Percentiles rank a stretch among this genome's conserved stretches.
phyloP scores from a whole-genome alignment of 37 sponge, comb jelly and placozoan species.

The Crambe crambe region DNA sequence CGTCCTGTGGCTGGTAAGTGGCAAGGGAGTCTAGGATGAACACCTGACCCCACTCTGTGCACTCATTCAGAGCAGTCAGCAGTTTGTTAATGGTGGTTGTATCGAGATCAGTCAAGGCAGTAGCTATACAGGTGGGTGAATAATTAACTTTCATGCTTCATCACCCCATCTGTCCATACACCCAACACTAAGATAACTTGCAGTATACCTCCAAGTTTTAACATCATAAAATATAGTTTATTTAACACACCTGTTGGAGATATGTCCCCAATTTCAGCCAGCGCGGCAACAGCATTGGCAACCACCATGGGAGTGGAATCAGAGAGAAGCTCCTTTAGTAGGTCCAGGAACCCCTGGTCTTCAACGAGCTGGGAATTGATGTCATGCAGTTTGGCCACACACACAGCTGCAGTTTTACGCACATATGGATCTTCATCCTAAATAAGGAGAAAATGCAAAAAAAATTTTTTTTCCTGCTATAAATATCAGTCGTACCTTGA shows the following conservation, averaged over 20 bases:
- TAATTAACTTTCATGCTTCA: neutral
- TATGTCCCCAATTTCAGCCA: conserved; percentile 91
- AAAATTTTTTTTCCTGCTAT: too few relatives aligned
- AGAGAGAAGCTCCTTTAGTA: conserved; percentile 92
- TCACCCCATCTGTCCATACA: neutral
- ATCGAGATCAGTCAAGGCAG: conserved; percentile 85
- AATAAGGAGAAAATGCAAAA: neutral
- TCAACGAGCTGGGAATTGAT: conserved; percentile 95
- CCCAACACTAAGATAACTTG: neutral
- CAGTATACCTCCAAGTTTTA: neutral
- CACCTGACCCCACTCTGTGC: conserved; percentile 99
- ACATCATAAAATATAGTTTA: neutral
- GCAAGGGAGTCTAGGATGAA: conserved; percentile 97
- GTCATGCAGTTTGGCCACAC: conserved; percentile 98
- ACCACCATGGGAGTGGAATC: conserved; percentile 99
- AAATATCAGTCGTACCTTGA: conserved; percentile 67
- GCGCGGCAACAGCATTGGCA: conserved; percentile 97
- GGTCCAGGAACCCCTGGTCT: conserved; percentile 98
- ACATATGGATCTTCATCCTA: conserved; percentile 99
- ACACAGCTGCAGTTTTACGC: conserved; percentile 97
- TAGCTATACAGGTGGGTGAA: conserved; percentile 18
- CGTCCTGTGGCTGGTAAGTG: conserved; percentile 76
- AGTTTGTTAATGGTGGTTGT: conserved; percentile 95
- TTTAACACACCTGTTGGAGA: conserved; percentile 81
- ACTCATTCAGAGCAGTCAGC: conserved; percentile 99